Conservation (phyloP, 2,888 invertebrate species). For the Lithophane leautieri region DNA sequence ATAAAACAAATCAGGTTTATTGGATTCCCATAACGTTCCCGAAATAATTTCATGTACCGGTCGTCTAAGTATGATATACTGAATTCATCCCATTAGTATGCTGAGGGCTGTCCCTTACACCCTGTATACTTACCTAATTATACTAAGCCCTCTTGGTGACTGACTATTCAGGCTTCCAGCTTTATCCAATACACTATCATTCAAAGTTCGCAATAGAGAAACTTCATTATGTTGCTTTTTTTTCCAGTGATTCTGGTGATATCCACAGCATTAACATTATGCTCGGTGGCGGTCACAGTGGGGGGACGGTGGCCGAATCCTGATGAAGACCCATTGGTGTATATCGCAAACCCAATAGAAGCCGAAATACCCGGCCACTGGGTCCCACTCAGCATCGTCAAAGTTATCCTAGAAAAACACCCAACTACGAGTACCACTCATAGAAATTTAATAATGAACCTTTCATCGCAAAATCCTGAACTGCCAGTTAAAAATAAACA, state of each 20-base stretch:
- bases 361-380: conserved; percentile 79
- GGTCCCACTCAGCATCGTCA: conserved; percentile 76
- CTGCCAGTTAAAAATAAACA: not conserved
- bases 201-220: not conserved
- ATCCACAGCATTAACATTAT: conserved; percentile 37
- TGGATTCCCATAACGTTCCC: no score
- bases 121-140: no score
- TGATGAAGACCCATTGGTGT: conserved; percentile 72
- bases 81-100: no score
- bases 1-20: no score
- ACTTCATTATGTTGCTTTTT: not conserved
- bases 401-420: conserved; percentile 48
- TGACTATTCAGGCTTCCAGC: no score
- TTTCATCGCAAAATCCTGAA: not conserved
- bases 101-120: no score
- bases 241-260: conserved; percentile 63
- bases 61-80: no score
- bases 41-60: no score
- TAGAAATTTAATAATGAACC: rapidly evolving
- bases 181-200: no score
- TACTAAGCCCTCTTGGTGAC: no score
- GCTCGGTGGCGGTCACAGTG: conserved; percentile 9
- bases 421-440: not conserved
- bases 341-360: conserved; percentile 78
- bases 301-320: conserved; percentile 59